Evolutionary conservation across 35 echinoderm and acorn worm species (phyloP).

Genomic region (Apostichopus parvimensis): DNA sequence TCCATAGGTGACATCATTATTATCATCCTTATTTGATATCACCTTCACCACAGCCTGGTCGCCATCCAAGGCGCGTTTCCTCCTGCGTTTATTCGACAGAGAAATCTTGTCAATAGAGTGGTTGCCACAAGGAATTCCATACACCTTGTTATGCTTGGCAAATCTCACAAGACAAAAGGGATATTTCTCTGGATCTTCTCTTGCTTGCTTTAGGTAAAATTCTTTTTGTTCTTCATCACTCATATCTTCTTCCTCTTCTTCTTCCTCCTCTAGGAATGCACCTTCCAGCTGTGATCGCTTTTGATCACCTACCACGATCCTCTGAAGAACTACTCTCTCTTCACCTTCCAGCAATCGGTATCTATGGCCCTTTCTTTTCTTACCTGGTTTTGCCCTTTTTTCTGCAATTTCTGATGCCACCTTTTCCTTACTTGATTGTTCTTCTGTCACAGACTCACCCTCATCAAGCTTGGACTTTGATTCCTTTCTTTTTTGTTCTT

Average conservation of each 20-base stretch:
- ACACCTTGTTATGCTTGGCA: neutral
- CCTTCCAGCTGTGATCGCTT: neutral
- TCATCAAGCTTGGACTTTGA: neutral
- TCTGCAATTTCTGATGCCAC: neutral
- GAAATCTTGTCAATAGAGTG: neutral
- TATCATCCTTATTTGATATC: neutral
- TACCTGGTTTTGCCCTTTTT: neutral
- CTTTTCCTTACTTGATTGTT: neutral
- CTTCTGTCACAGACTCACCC: neutral
- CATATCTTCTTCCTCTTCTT: neutral
- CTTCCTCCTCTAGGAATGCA: neutral
- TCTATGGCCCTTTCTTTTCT: neutral
- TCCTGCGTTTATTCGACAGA: neutral
- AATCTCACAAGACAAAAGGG: neutral
- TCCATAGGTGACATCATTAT: constrained; percentile 7
- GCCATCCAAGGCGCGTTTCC: constrained; percentile 1
- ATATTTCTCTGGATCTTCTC: neutral
- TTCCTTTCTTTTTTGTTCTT: neutral
- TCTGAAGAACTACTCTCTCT: neutral
- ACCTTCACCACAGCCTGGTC: neutral
- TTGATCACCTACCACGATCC: neutral
- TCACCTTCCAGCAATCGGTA: neutral
- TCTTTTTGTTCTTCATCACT: neutral
- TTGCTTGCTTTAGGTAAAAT: neutral
- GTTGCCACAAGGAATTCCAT: neutral